Evolutionary conservation across 1,140 invertebrate species (phyloP).

Genomic region (Melipona quadrifasciata): DNA sequence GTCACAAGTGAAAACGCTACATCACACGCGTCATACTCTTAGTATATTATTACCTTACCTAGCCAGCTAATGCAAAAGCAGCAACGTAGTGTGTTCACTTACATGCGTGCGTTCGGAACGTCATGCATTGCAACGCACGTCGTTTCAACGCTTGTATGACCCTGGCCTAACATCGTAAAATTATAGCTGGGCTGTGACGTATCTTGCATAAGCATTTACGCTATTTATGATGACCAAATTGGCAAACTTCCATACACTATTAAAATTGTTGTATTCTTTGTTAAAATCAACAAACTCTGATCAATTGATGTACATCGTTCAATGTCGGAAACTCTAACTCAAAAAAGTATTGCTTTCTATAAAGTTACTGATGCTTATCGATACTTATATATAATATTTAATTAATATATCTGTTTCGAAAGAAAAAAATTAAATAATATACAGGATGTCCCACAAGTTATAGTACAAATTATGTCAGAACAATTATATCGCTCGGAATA

Average conservation of each 20-base stretch:
- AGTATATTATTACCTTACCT: no score
- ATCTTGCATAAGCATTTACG: neutral
- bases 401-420: neutral
- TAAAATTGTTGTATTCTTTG: neutral
- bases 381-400: neutral
- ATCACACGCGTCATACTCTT: no score
- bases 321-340: neutral
- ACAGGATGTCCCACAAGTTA: neutral
- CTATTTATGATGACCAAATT: constrained; percentile 6
- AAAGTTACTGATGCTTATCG: neutral
- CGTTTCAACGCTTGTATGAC: no score
- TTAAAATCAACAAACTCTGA: neutral
- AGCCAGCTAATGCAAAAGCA: no score
- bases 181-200: constrained; percentile 52
- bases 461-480: no score
- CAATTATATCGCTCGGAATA: no score
- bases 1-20: no score
- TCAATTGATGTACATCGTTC: neutral
- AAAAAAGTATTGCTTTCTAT: neutral
- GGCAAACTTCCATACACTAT: neutral
- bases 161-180: constrained; percentile 1
- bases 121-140: no score
- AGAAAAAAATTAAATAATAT: neutral
- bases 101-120: no score
- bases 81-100: no score